Percentiles rank a stretch among this genome's conserved stretches.
Evolutionary conservation across 2,797 vertebrate species (phyloP).

Genomic region (Otus scops): DNA sequence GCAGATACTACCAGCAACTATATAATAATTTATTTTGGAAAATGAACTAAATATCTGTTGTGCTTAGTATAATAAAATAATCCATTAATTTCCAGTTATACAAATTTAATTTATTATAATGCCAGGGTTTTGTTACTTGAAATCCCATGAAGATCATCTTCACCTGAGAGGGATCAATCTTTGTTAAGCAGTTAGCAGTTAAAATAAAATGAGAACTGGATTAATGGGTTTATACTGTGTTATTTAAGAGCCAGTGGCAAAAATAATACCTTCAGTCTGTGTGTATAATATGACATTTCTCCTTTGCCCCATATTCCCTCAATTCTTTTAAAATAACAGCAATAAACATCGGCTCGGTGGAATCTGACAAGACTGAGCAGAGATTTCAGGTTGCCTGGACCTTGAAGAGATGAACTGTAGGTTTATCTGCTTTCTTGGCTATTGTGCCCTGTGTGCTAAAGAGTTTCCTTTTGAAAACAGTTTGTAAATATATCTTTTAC

Average conservation of each 20-base stretch:
- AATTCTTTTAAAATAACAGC: not conserved
- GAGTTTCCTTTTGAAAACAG: not conserved
- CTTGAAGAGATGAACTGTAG: not conserved
- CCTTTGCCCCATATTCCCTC: not conserved
- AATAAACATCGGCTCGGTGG: not conserved
- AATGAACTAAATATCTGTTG: not conserved
- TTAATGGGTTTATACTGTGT: not conserved
- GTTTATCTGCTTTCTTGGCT: not conserved
- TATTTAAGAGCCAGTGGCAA: not conserved
- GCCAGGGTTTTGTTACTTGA: not conserved
- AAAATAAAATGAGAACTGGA: not conserved
- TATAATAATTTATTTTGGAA: not conserved
- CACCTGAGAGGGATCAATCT: not conserved
- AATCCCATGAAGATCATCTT: not conserved
- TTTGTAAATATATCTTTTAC: not conserved
- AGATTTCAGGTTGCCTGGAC: not conserved
- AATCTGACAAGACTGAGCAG: not conserved
- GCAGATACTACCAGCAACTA: not conserved
- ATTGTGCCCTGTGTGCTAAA: not conserved
- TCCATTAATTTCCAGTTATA: not conserved
- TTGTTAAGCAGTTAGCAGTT: not conserved
- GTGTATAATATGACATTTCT: not conserved
- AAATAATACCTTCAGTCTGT: not conserved
- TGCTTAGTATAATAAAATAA: not conserved
- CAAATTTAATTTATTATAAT: not conserved